Conservation (phyloP, 2,888 invertebrate genomes). For the Plebejus melissa region DNA sequence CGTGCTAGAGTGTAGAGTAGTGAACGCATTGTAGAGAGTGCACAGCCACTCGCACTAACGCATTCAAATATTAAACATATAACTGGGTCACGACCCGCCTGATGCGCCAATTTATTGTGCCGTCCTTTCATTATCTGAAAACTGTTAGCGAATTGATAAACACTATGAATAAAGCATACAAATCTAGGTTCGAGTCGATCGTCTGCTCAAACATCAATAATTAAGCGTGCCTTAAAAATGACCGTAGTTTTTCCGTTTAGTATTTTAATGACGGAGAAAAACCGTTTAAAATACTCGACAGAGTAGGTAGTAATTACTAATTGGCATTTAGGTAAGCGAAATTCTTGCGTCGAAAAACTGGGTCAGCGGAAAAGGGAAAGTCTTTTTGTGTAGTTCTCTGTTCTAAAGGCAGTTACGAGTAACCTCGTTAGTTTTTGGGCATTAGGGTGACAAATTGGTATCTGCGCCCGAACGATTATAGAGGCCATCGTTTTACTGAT, state of each 20-base stretch:
- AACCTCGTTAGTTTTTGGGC: background rate
- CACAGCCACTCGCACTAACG: conserved; percentile 7
- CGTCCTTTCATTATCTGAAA: conserved; percentile 18
- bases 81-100: conserved; percentile 15
- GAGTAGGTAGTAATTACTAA: background rate
- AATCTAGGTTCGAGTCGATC: background rate
- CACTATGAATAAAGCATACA: background rate
- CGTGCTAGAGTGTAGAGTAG: conserved; percentile 5
- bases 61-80: conserved; percentile 21
- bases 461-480: background rate
- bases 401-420: background rate
- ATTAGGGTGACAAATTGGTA: conserved; percentile 2
- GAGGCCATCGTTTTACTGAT: background rate
- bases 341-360: conserved; percentile 8
- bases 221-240: background rate
- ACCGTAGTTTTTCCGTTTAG: background rate
- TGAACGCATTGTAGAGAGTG: background rate
- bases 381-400: background rate
- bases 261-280: background rate
- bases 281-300: background rate
- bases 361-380: conserved; percentile 8
- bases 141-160: background rate
- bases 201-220: background rate
- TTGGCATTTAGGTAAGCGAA: conserved; percentile 1
- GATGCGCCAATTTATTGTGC: background rate